These are phyloP conservation scores for Anhinga rufa DNA, from an alignment of 2,113 vertebrate species.

Conservation along the genomic window DNA sequence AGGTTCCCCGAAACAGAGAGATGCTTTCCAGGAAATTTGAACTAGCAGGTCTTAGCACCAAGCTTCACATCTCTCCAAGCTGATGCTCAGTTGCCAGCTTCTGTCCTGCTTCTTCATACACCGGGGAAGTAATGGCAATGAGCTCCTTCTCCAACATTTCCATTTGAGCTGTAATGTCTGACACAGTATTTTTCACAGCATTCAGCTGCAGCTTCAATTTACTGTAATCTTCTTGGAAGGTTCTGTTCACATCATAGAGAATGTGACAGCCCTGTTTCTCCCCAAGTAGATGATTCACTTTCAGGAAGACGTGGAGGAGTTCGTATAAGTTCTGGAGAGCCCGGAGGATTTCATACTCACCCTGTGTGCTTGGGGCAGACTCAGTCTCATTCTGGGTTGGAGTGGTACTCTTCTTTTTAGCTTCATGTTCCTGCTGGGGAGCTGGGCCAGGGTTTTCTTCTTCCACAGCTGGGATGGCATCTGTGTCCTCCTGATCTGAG, in stretches of 20 bases:
- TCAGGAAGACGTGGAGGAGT: slow-evolving; percentile 28
- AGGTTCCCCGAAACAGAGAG: neutral
- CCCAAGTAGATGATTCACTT: slow-evolving; percentile 1
- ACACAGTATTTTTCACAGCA: slow-evolving; percentile 59
- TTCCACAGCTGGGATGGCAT: neutral
- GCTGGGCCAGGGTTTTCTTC: neutral
- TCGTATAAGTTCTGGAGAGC: slow-evolving; percentile 40
- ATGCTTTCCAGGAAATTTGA: neutral
- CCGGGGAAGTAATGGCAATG: neutral
- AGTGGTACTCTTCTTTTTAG: neutral
- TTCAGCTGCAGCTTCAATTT: slow-evolving; percentile 65
- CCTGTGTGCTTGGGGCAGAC: neutral
- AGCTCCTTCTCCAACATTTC: slow-evolving; percentile 65
- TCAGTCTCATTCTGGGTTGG: neutral
- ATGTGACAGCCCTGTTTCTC: slow-evolving; percentile 30
- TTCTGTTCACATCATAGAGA: slow-evolving; percentile 15
- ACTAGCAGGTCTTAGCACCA: neutral
- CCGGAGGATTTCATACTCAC: neutral
- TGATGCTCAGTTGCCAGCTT: neutral
- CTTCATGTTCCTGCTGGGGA: neutral
- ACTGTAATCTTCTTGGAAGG: slow-evolving; percentile 63
- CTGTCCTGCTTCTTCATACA: slow-evolving; percentile 13
- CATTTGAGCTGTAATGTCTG: slow-evolving; percentile 62
- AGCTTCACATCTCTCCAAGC: neutral
- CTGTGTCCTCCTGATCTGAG: neutral